Percentiles rank a stretch among this genome's conserved stretches.
Conservation (phyloP, 2,797 vertebrate species). For the Myotis myotis region DNA sequence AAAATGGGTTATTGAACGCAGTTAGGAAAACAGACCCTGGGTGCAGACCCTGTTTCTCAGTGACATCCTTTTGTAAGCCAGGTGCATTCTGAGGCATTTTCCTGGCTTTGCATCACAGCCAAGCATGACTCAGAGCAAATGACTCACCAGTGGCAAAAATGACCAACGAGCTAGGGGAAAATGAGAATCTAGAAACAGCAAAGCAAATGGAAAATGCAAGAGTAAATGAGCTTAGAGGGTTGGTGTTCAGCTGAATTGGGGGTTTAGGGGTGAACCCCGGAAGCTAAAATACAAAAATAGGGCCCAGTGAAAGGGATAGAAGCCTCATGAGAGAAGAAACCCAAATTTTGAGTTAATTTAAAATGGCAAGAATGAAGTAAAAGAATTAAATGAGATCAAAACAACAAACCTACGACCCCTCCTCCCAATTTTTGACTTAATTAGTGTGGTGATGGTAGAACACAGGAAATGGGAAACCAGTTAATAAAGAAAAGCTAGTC, state of each 20-base stretch:
- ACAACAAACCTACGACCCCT: neutral
- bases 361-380: neutral
- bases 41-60: too few species aligned
- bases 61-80: neutral
- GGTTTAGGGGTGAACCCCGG: neutral
- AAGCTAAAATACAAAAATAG: neutral
- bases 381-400: neutral
- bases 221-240: neutral
- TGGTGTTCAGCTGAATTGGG: neutral
- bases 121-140: conserved; percentile 65
- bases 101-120: neutral
- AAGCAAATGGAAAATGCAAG: conserved; percentile 18
- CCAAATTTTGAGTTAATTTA: neutral
- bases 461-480: neutral
- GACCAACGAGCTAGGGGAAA: neutral
- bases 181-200: neutral
- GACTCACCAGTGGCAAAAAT: conserved; percentile 61
- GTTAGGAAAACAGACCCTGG: neutral
- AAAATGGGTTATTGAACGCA: neutral
- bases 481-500: neutral
- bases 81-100: conserved; percentile 11
- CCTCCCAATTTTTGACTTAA: neutral
- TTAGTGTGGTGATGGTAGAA: too few species aligned
- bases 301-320: neutral
- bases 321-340: neutral